A percentile compares a stretch with the other conserved stretches of the same genome.
Conservation (phyloP, 2,113 vertebrate species). For the Bucco capensis region DNA sequence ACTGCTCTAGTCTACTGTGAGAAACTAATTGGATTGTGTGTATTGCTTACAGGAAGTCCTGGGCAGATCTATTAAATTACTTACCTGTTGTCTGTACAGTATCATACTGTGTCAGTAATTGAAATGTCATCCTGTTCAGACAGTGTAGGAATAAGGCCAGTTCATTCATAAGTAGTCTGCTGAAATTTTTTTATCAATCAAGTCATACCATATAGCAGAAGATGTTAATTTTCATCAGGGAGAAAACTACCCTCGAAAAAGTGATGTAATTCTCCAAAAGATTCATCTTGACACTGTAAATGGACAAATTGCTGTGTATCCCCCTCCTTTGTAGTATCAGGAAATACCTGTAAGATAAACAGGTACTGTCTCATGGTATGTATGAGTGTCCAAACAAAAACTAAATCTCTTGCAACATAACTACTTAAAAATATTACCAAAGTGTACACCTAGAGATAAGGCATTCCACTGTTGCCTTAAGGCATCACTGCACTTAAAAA, state of each 20-base stretch:
- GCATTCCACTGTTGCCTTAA: too few species aligned
- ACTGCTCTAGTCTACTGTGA: constrained; percentile 24
- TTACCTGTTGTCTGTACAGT: constrained; percentile 33
- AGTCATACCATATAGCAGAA: neutral
- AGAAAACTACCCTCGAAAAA: neutral
- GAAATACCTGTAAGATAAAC: neutral
- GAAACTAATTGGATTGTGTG: constrained; percentile 51
- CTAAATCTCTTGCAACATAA: neutral
- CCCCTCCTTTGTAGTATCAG: neutral
- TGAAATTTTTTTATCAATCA: neutral
- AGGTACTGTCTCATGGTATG: neutral
- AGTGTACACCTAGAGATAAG: neutral
- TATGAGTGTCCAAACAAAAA: neutral
- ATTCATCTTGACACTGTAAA: neutral
- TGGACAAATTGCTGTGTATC: neutral
- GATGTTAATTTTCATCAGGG: neutral
- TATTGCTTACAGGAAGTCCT: constrained; percentile 60
- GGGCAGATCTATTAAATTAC: constrained; percentile 45
- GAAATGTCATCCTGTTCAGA: constrained; percentile 13
- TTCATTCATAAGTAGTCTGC: neutral
- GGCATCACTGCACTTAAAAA: neutral
- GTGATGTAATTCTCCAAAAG: neutral
- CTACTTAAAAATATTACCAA: neutral
- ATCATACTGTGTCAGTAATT: constrained; percentile 10
- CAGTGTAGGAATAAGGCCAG: neutral